Evolutionary conservation across 2,797 vertebrate species (phyloP).

Genomic region (Merluccius polli): DNA sequence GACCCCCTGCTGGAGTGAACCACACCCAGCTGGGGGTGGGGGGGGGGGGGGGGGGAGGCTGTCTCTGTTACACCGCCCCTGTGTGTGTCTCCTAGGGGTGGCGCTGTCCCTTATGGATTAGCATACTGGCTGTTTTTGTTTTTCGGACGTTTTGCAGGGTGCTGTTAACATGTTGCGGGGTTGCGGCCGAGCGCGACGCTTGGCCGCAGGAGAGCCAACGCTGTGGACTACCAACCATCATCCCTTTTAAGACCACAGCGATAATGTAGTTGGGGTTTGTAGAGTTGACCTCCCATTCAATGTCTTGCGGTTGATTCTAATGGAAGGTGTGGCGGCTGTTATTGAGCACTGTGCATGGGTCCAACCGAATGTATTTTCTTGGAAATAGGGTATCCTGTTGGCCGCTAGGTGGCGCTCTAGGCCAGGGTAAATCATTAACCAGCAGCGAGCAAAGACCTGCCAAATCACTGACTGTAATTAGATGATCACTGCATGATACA

Average conservation of each 20-base stretch:
- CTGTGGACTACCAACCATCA: constrained; percentile 10
- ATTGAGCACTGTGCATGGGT: constrained; percentile 18
- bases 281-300: neutral
- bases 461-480: constrained; percentile 48
- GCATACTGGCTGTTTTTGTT: no score
- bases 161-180: no score
- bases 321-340: constrained; percentile 7
- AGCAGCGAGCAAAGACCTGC: constrained; percentile 33
- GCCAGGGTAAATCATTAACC: constrained; percentile 52
- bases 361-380: constrained; percentile 34
- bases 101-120: no score
- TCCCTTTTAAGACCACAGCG: constrained; percentile 15
- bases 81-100: neutral
- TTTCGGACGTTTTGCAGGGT: no score
- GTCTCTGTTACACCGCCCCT: constrained; percentile 20
- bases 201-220: no score
- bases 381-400: constrained; percentile 26
- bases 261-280: neutral
- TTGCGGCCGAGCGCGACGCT: no score
- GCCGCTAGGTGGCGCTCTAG: constrained; percentile 69
- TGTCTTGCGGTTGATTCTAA: neutral
- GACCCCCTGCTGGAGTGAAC: constrained; percentile 52
- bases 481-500: constrained; percentile 64
- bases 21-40: neutral
- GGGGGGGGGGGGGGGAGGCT: neutral